Evolutionary conservation across 2,888 invertebrate species (phyloP), one percentile per base, ranked within the genome.

Genomic region (Meghimatium bilineatum): DNA sequence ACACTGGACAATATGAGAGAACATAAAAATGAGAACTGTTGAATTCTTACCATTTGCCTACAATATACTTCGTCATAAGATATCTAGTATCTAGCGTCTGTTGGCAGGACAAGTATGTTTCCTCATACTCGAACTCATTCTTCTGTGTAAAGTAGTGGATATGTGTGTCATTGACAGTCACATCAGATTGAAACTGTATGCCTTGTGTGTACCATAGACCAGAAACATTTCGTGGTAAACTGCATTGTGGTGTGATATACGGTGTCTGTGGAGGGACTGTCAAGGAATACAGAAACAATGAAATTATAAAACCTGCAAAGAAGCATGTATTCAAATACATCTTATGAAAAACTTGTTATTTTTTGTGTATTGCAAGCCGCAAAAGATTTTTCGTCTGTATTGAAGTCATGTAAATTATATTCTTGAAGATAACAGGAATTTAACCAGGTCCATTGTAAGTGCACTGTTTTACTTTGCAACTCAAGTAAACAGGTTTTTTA

Each of bases 191-290:
- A 88, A 98, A 97, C 92, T 99, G 98, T 32, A 88, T 85, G 0
- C 98, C 98, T 0, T 99, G 98, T 91, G 99, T 99, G 80, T 98
- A 97, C 99, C 99, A 99, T 36, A 97, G 96, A 0, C 99, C 98
- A 0, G 96, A 96, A 94, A 98, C 98, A 93, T 99, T 98, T 93
- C 97, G 96, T 0, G 99, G 98, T 85, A 99, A 94, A 72, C 97
- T 96, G 92, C 99, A 99, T 0, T 97, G 97, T 6, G 99, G 97
- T 88, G 96, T 87, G 60, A 90, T 88, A 63, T 89, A 90, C 0
- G 84, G 74, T 2, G 90, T 90, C n/a, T 86, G 87, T 20, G 92
- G 92, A 0, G 91, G 89, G 74, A 90, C 92, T 92, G 89, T n/a
- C n/a, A n/a, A n/a, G n/a, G n/a, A n/a, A n/a, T n/a, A n/a, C n/a